These are phyloP conservation scores for Andrena flavipes DNA, from an alignment of 2,888 invertebrate genomes.

Conservation along the genomic window DNA sequence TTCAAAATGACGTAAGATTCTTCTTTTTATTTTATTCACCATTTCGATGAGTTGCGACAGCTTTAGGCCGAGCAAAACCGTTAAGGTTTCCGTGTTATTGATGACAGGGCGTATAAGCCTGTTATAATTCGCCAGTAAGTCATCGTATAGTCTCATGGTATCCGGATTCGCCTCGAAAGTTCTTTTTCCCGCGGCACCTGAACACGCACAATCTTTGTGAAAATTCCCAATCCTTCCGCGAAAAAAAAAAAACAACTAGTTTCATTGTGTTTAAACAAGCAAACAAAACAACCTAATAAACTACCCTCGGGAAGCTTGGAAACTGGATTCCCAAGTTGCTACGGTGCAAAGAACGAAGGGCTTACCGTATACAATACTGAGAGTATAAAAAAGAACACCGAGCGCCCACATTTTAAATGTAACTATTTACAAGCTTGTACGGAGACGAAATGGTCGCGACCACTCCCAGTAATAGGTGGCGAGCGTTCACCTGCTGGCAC, in stretches of 20 bases:
- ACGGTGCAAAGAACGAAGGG: not conserved
- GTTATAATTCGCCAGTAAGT: slow-evolving; percentile 97
- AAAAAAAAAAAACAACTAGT: slow-evolving; percentile 2
- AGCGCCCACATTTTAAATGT: slow-evolving; percentile 59
- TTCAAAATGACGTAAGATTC: not conserved
- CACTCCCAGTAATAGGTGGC: slow-evolving; percentile 52
- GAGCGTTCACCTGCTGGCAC: slow-evolving; percentile 38
- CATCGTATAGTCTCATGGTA: slow-evolving; percentile 97
- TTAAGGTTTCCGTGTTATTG: slow-evolving; percentile 96
- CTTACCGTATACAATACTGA: slow-evolving; percentile 66
- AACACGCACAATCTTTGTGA: not conserved
- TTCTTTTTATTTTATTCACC: slow-evolving; percentile 72
- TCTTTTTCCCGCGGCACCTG: slow-evolving; percentile 73
- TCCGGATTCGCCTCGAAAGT: slow-evolving; percentile 94
- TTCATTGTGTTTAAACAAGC: not conserved
- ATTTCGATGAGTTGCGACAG: slow-evolving; percentile 96
- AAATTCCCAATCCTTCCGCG: not conserved
- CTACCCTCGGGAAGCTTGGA: not conserved
- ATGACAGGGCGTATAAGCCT: slow-evolving; percentile 96
- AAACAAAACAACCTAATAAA: not conserved
- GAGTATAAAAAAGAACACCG: slow-evolving; percentile 52
- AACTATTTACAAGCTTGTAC: slow-evolving; percentile 62
- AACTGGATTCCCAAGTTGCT: not conserved
- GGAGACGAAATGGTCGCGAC: slow-evolving; percentile 36
- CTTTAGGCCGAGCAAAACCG: slow-evolving; percentile 95